Conservation (phyloP, 1,140 invertebrate genomes). For the Archegozetes longisetosus region DNA sequence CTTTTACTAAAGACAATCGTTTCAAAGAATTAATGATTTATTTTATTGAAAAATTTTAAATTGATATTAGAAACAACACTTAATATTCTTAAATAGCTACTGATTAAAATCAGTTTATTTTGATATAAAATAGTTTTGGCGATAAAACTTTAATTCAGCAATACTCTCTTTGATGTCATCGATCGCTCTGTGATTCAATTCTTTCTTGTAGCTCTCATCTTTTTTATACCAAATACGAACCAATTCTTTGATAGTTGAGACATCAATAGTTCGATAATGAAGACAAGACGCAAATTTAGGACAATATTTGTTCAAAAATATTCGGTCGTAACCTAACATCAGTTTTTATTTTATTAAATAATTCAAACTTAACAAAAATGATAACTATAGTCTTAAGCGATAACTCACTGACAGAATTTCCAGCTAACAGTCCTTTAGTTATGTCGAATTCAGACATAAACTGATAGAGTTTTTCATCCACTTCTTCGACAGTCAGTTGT, state of each 20-base stretch:
- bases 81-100: no score
- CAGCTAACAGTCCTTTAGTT: conserved; percentile 45
- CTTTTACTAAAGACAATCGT: no score
- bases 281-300: conserved; percentile 54
- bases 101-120: no score
- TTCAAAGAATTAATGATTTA: no score
- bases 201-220: conserved; percentile 43
- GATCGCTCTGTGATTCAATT: conserved; percentile 49
- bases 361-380: background rate
- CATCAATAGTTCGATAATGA: conserved; percentile 86
- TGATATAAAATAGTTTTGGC: conserved; percentile 34
- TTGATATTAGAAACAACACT: no score
- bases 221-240: conserved; percentile 50
- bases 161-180: conserved; percentile 76
- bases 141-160: conserved; percentile 58
- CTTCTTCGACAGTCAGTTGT: conserved; percentile 42
- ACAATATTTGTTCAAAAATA: conserved; percentile 60
- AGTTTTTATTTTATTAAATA: background rate
- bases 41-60: no score
- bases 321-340: conserved; percentile 47
- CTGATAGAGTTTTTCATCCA: conserved; percentile 49
- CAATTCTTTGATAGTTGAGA: conserved; percentile 74
- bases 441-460: conserved; percentile 53
- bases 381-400: background rate
- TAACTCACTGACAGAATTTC: conserved; percentile 55